These are phyloP conservation scores for Tiliacea citrago DNA, from an alignment of 2,888 invertebrate species.

Conservation along the genomic window DNA sequence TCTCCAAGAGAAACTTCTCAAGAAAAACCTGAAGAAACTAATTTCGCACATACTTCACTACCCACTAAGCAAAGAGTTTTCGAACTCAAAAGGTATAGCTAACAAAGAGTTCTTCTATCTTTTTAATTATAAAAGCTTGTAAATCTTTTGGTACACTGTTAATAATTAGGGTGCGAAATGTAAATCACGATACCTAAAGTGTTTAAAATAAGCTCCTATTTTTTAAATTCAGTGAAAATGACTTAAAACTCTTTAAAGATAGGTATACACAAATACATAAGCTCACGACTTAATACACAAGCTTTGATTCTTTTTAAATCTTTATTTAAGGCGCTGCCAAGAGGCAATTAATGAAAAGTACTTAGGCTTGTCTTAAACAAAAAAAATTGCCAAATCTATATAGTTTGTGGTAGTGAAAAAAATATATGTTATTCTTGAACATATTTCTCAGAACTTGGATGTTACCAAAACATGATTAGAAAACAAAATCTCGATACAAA, in stretches of 20 bases:
- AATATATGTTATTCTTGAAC: no score
- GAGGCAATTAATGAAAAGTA: no score
- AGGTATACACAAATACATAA: no score
- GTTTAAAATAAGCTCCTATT: not conserved
- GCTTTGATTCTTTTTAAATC: no score
- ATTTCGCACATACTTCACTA: constrained; percentile 40
- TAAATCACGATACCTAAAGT: not conserved
- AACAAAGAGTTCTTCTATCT: constrained; percentile 5
- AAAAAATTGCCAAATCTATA: no score
- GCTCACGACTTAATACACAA: no score
- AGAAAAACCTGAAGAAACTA: constrained; percentile 18
- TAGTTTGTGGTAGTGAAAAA: no score
- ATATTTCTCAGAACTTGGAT: no score
- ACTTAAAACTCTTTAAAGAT: not conserved
- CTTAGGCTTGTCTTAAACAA: no score
- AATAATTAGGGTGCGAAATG: not conserved
- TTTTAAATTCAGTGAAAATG: not conserved
- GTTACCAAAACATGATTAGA: no score
- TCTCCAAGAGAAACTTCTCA: not conserved
- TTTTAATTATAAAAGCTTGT: constrained; percentile 32
- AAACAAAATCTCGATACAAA: no score
- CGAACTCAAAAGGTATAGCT: constrained; percentile 5
- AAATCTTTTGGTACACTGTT: constrained; percentile 8
- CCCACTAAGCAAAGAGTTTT: constrained; percentile 28
- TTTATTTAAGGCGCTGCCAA: no score